Evolutionary conservation across 2,113 vertebrate genomes (phyloP).

Genomic region (Dipodomys merriami): DNA sequence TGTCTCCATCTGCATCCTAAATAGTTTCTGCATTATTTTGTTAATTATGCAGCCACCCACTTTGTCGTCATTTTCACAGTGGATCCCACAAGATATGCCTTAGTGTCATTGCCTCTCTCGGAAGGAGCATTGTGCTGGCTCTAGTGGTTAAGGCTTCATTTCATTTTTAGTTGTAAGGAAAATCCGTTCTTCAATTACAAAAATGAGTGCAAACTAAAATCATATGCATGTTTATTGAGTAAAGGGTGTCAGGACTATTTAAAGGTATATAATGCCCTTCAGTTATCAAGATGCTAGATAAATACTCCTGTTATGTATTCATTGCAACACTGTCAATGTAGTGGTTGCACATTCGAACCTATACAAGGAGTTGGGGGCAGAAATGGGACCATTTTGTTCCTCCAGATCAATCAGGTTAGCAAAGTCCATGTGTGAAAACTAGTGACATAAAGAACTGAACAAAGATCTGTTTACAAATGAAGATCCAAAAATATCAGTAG

Average conservation of each 20-base stretch:
- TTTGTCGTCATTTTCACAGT: neutral
- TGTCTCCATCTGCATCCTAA: neutral
- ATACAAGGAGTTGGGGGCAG: neutral
- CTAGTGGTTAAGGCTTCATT: neutral
- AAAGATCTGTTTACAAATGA: neutral
- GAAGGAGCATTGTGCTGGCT: neutral
- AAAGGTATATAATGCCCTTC: neutral
- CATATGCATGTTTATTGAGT: neutral
- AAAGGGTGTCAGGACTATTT: neutral
- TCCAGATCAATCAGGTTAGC: neutral
- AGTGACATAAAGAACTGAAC: neutral
- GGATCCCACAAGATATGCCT: neutral
- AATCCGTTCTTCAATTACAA: constrained; percentile 22
- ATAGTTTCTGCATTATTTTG: neutral
- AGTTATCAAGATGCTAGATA: neutral
- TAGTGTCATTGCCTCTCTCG: too few relatives aligned
- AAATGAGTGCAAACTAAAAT: neutral
- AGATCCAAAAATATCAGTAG: neutral
- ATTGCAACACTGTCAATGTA: neutral
- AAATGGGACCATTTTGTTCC: neutral
- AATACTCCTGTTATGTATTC: neutral
- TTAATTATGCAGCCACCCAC: neutral
- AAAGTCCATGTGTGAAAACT: neutral
- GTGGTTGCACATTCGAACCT: neutral
- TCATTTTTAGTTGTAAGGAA: neutral